Conservation (phyloP, 1,140 invertebrate species). For the Lucilia sericata region DNA sequence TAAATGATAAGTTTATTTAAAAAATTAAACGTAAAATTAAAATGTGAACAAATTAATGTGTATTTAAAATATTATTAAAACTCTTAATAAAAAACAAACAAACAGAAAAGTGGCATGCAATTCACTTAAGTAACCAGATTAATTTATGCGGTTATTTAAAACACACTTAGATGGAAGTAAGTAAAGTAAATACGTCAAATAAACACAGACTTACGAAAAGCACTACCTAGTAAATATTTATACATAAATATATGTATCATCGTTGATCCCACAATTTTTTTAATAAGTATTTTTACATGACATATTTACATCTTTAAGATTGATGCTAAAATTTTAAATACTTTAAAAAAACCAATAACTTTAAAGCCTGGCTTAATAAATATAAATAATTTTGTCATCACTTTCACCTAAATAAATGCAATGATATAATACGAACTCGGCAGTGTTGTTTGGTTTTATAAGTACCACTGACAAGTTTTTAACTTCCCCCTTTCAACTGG, state of each 20-base stretch:
- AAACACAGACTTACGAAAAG: neutral
- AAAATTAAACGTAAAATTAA: too few species aligned
- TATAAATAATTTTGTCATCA: neutral
- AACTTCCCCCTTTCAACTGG: slow-evolving; percentile 2
- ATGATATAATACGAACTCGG: neutral
- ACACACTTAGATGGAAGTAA: neutral
- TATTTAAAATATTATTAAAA: neutral
- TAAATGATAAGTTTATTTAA: too few species aligned
- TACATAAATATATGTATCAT: too few species aligned
- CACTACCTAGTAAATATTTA: neutral
- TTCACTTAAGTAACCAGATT: neutral
- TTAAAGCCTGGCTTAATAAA: neutral
- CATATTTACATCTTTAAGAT: too few species aligned
- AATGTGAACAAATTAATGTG: too few species aligned
- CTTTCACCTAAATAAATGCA: neutral
- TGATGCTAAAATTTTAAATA: too few species aligned
- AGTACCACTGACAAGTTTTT: neutral
- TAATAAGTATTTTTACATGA: too few species aligned
- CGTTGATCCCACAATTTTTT: too few species aligned
- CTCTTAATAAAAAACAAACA: neutral
- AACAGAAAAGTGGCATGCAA: neutral
- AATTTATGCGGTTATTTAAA: neutral
- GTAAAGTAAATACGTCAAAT: neutral
- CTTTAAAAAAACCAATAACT: too few species aligned
- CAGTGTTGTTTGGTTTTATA: neutral